Conservation (phyloP, 2,113 vertebrate genomes). For the Calypte anna region DNA sequence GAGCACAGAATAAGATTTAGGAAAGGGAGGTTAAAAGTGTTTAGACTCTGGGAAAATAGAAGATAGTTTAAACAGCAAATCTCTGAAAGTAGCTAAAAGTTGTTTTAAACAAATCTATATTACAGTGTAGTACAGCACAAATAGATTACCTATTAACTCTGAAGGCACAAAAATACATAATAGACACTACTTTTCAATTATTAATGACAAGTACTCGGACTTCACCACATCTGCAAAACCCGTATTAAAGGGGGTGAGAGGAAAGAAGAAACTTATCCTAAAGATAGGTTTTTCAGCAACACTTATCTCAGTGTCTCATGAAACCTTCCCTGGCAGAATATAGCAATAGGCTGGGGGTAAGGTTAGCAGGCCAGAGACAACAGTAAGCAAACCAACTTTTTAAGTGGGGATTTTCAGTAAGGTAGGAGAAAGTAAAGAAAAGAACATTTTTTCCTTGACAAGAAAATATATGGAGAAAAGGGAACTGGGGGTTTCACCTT, state of each 20-base stretch:
- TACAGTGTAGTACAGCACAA: not conserved
- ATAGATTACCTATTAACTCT: not conserved
- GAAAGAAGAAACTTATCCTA: slow-evolving; percentile 4
- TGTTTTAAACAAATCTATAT: not conserved
- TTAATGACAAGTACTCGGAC: not conserved
- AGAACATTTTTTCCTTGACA: not conserved
- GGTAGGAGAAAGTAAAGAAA: not conserved
- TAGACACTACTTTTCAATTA: not conserved
- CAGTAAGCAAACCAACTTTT: not conserved
- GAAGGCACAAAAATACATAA: not conserved
- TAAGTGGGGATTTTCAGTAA: not conserved
- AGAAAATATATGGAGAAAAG: not conserved
- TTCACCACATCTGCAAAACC: not conserved
- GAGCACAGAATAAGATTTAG: not conserved
- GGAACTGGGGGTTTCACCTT: not conserved
- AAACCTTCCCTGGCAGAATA: not conserved
- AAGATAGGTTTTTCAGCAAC: not conserved
- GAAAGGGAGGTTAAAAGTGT: not conserved
- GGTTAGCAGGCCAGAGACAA: not conserved
- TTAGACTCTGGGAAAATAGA: not conserved
- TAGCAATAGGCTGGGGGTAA: not conserved
- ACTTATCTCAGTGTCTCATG: not conserved
- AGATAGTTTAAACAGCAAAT: not conserved
- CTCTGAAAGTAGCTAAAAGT: not conserved
- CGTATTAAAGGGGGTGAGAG: not conserved